Conservation (phyloP, 2,113 vertebrate species). For the Petrocephalus zakoni region DNA sequence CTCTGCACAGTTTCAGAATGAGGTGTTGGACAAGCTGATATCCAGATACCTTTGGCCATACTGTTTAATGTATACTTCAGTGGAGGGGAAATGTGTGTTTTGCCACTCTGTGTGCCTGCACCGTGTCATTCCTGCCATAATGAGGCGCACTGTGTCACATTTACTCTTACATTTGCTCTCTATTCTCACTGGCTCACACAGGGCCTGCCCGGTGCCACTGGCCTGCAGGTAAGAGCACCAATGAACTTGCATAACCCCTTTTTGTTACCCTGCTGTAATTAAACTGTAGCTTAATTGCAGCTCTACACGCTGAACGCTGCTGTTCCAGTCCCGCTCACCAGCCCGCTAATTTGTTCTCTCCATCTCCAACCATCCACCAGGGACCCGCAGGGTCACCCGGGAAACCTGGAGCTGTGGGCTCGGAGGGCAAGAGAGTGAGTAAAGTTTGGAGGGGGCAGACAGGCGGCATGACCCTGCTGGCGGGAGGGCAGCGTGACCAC, state of each 20-base stretch:
- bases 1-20: not conserved
- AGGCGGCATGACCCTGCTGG: too few relatives aligned
- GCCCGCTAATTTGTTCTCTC: slow-evolving; percentile 27
- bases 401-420: slow-evolving; percentile 73
- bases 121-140: not conserved
- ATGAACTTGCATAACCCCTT: not conserved
- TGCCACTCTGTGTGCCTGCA: not conserved
- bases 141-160: not conserved
- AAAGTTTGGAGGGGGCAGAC: slow-evolving; percentile 48
- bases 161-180: not conserved
- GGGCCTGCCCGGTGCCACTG: slow-evolving; percentile 51
- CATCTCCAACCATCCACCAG: slow-evolving; percentile 49
- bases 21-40: not conserved
- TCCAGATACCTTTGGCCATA: not conserved
- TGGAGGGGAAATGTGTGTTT: not conserved
- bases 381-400: slow-evolving; percentile 66
- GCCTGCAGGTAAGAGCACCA: slow-evolving; percentile 56
- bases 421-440: slow-evolving; percentile 97
- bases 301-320: slow-evolving; percentile 21
- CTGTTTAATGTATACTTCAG: not conserved
- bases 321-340: slow-evolving; percentile 21
- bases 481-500: too few relatives aligned
- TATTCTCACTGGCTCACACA: slow-evolving; percentile 26
- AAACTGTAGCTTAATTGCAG: not conserved
- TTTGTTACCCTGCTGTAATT: slow-evolving; percentile 23